Base-by-base conservation (phyloP, 2,797 vertebrate genomes). In the Valencia hispanica region DNA sequence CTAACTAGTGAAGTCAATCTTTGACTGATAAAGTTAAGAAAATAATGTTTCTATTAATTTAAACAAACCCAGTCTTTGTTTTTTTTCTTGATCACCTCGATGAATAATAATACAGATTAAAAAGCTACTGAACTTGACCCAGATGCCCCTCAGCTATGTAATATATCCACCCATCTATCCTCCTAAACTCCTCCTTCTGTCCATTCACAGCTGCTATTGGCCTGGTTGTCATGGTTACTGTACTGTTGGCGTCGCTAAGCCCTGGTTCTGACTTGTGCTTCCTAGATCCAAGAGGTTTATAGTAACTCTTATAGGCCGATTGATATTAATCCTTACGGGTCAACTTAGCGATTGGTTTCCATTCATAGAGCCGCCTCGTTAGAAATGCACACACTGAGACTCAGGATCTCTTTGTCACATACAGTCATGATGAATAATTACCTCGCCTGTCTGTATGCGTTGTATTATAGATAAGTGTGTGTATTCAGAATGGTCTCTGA, bases 161-260 rank as follows among this genome's bases (percentile, higher is more conserved):
- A 74, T 83, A 80, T 61, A 78, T 84, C 81, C 65, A 79, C 85
- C 84, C 53, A 77, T 87, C 81, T 78, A 75, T 83, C 85, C 70
- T 68, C 69, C 82, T 61, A 81, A 74, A 77, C 88, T 79, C 81
- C 72, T 84, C 84, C 83, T 18, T 84, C 82, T 76, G 77, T 82
- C 87, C 89, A 90, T 92, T 92, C 85, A 91, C 88, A 75, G 81
- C 77, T 81, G 70, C 85, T 85, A 25, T 82, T 80, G 79, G 80
- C 80, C 84, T 77, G 61, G 92, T 93, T 88, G 90, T 89, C 92
- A 94, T 94, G 92, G 94, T 89, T 92, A 94, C 92, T 22, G 72
- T 89, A 76, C 86, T 82, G 79, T 87, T 59, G 65, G 88, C 70
- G 12, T 92, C 75, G 47, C 88, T 84, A 85, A 90, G 82, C 81